Percentiles rank a stretch among this genome's conserved stretches.
Conservation (phyloP, 2,113 vertebrate species). For the Perca flavescens region DNA sequence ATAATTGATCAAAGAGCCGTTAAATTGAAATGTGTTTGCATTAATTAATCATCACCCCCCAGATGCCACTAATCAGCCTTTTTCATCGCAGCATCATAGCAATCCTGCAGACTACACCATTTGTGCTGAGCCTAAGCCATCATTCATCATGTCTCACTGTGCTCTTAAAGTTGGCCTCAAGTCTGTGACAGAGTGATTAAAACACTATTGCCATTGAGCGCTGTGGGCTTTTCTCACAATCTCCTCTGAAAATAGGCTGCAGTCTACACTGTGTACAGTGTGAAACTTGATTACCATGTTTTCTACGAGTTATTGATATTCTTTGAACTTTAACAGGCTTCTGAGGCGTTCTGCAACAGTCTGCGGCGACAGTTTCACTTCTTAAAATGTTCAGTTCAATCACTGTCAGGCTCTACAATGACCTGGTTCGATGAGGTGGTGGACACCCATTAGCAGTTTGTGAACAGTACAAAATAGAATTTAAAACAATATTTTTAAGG, state of each 20-base stretch:
- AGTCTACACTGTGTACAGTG: conserved; percentile 38
- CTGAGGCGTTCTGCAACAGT: conserved; percentile 9
- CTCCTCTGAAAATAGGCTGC: conserved; percentile 60
- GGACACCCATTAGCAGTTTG: neutral
- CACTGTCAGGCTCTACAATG: conserved; percentile 41
- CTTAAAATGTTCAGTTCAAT: conserved; percentile 47
- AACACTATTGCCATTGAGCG: conserved; percentile 66
- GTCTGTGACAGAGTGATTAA: conserved; percentile 78
- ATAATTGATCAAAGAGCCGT: conserved; percentile 81
- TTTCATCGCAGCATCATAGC: conserved; percentile 67
- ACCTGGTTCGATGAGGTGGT: neutral
- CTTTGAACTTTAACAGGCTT: conserved; percentile 58
- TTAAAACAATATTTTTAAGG: conserved; percentile 8
- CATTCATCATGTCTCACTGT: conserved; percentile 72
- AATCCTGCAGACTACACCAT: conserved; percentile 52
- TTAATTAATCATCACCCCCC: conserved; percentile 82
- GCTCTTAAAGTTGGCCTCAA: conserved; percentile 66
- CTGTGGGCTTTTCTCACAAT: conserved; percentile 65
- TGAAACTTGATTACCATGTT: conserved; percentile 71
- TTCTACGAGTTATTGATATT: conserved; percentile 67
- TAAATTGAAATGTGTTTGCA: conserved; percentile 83
- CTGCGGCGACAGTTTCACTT: conserved; percentile 27
- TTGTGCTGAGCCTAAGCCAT: conserved; percentile 54
- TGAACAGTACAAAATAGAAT: neutral
- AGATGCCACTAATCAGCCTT: conserved; percentile 78